Conservation (phyloP, 2,888 invertebrate genomes). For the Drosophila parthenogenetica region DNA sequence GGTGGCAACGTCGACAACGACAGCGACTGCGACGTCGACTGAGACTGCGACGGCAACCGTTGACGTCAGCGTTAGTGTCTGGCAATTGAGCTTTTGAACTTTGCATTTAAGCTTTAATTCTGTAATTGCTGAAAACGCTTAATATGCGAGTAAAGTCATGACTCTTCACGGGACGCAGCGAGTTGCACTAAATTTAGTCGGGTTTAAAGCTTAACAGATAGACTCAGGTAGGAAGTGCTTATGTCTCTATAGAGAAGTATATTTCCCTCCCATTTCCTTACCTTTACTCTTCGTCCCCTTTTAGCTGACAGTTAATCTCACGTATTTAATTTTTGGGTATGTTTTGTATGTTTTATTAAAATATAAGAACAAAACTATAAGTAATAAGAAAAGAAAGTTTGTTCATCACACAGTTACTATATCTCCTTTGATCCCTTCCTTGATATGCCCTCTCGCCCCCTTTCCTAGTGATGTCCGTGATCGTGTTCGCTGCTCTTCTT, state of each 20-base stretch:
- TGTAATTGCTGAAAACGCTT: neutral
- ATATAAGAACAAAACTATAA: slow-evolving; percentile 6
- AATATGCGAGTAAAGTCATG: neutral
- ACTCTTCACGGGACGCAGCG: neutral
- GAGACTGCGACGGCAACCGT: slow-evolving; percentile 14
- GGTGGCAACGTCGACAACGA: slow-evolving; percentile 46
- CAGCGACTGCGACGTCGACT: neutral
- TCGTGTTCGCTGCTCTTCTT: slow-evolving; percentile 85
- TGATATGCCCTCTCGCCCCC: neutral
- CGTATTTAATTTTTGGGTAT: slow-evolving; percentile 41
- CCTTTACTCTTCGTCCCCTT: neutral
- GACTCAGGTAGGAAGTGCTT: no score
- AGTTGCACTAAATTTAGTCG: neutral
- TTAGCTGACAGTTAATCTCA: neutral
- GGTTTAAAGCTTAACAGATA: neutral
- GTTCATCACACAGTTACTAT: neutral
- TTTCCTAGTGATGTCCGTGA: slow-evolving; percentile 61
- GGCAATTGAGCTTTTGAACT: slow-evolving; percentile 72
- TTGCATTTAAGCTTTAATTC: slow-evolving; percentile 13
- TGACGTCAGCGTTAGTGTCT: slow-evolving; percentile 36
- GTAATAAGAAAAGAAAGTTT: neutral
- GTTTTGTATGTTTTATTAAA: slow-evolving; percentile 54
- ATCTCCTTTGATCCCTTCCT: neutral
- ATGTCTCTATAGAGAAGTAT: no score
- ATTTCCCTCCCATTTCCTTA: no score